Conservation (phyloP, 2,113 vertebrate species). For the Onychostoma macrolepis region DNA sequence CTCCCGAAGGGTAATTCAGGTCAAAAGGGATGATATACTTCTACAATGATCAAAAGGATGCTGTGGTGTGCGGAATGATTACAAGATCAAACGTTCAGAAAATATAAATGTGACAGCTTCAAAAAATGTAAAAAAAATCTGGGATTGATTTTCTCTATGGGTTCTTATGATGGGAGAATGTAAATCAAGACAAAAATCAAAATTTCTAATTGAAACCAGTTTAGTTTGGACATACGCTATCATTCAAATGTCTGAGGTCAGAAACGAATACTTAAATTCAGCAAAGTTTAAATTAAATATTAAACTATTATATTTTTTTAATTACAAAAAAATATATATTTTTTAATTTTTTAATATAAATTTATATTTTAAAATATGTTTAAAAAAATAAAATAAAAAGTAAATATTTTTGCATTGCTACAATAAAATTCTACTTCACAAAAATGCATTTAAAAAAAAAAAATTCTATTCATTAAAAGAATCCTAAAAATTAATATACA, state of each 20-base stretch:
- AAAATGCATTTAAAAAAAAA: too few relatives aligned
- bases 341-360: too few relatives aligned
- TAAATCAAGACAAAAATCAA: not conserved
- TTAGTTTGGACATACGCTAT: not conserved
- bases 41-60: slow-evolving; percentile 5
- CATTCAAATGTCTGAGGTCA: not conserved
- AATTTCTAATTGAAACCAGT: not conserved
- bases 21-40: slow-evolving; percentile 60
- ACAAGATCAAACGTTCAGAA: not conserved
- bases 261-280: not conserved
- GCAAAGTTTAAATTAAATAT: not conserved
- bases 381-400: too few relatives aligned
- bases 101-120: not conserved
- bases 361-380: too few relatives aligned
- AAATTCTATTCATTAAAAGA: not conserved
- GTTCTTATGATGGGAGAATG: not conserved
- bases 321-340: too few relatives aligned
- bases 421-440: not conserved
- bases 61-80: not conserved
- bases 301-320: too few relatives aligned
- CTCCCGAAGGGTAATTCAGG: slow-evolving; percentile 60
- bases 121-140: not conserved
- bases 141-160: not conserved
- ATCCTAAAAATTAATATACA: too few relatives aligned
- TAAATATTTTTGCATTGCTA: not conserved